Conservation (phyloP, 1,140 invertebrate species). For the Brachionus koreanus region DNA sequence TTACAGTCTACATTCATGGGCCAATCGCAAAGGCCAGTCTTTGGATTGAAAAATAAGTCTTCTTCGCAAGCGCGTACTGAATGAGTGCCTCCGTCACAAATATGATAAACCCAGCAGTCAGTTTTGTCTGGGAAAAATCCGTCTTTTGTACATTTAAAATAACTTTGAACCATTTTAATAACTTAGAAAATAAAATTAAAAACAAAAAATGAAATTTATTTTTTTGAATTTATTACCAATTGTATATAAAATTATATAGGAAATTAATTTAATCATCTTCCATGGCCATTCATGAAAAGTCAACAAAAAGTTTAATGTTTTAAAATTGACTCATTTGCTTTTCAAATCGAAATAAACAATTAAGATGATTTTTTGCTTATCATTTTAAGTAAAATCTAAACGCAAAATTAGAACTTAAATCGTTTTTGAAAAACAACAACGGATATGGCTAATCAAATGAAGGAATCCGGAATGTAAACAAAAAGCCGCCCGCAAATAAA, state of each 20-base stretch:
- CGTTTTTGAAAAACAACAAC: not conserved
- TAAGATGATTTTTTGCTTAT: not conserved
- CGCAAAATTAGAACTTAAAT: not conserved
- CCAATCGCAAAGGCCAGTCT: slow-evolving; percentile 39
- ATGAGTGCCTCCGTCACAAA: slow-evolving; percentile 35
- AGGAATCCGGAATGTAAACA: not conserved
- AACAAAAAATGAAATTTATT: not conserved
- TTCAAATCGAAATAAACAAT: not conserved
- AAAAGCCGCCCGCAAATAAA: not conserved
- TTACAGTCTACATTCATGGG: slow-evolving; percentile 39
- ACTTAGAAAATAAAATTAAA: not conserved
- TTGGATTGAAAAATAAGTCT: slow-evolving; percentile 38
- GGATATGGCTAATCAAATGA: not conserved
- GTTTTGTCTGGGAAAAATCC: slow-evolving; percentile 43
- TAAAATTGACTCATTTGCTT: not conserved
- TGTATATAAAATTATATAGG: not conserved
- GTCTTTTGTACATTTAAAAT: slow-evolving; percentile 44
- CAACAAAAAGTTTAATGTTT: not conserved
- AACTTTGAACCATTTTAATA: slow-evolving; percentile 36
- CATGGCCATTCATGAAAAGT: slow-evolving; percentile 7
- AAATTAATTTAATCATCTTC: slow-evolving; percentile 32
- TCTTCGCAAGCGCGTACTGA: slow-evolving; percentile 38
- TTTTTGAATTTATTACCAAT: not conserved
- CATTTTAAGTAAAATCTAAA: not conserved
- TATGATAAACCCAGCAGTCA: slow-evolving; percentile 43